Evolutionary conservation across 2,888 invertebrate species (phyloP).

Genomic region (Smittia aterrima): DNA sequence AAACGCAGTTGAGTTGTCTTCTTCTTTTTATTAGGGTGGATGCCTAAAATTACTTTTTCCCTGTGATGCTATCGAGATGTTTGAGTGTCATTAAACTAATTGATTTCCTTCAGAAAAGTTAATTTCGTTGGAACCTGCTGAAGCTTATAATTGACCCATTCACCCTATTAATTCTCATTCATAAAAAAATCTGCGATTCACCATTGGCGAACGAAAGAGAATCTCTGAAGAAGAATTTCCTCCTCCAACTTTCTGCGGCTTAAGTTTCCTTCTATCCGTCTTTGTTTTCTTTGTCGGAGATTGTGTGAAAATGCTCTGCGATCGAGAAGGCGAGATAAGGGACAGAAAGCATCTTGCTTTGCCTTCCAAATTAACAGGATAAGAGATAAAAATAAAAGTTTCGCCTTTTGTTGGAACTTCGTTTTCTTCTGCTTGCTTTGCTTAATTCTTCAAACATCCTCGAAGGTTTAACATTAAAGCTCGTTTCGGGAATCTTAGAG

Average conservation of each 20-base stretch:
- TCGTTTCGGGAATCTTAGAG: too few relatives aligned
- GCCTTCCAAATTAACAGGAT: slow-evolving; percentile 11
- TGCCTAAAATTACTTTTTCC: not conserved
- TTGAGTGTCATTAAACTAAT: too few relatives aligned
- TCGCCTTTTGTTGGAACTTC: not conserved
- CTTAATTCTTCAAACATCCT: not conserved
- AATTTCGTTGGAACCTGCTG: not conserved
- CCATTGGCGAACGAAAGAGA: too few relatives aligned
- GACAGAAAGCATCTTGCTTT: slow-evolving; percentile 5
- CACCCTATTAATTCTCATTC: too few relatives aligned
- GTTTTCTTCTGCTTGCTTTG: not conserved
- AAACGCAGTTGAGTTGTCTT: not conserved
- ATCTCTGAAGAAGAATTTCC: not conserved
- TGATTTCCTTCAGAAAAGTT: too few relatives aligned
- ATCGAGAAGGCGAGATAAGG: not conserved
- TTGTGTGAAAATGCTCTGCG: slow-evolving; percentile 19
- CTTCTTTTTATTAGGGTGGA: not conserved
- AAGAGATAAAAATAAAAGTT: slow-evolving; percentile 21
- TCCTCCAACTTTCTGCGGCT: slow-evolving; percentile 6
- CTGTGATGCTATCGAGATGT: too few relatives aligned
- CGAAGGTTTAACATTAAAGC: not conserved
- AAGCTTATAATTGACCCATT: not conserved
- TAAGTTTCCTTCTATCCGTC: not conserved
- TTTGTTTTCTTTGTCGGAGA: not conserved
- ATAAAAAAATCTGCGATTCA: too few relatives aligned